Percentiles rank a stretch among this genome's conserved stretches.
Conservation (phyloP, 2,113 vertebrate species). For the Perca flavescens region DNA sequence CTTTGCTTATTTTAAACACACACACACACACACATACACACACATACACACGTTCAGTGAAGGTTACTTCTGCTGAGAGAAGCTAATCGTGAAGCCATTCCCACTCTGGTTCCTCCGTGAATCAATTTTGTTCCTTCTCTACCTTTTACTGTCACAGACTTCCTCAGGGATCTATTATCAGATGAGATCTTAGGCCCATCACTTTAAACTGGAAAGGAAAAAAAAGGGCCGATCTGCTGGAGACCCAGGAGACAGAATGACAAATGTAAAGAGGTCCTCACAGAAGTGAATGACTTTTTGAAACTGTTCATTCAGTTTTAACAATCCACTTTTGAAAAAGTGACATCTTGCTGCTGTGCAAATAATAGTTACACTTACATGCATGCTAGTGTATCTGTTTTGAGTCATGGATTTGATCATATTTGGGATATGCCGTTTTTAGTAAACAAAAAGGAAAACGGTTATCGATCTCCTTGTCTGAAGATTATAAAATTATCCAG, state of each 20-base stretch:
- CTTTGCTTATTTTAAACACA: slow-evolving; percentile 61
- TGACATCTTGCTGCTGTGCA: not conserved
- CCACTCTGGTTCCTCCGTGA: slow-evolving; percentile 18
- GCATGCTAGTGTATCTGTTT: not conserved
- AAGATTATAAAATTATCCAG: not conserved
- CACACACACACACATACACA: slow-evolving; percentile 17
- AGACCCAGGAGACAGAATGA: slow-evolving; percentile 3
- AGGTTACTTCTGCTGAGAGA: slow-evolving; percentile 47
- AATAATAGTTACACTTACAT: not conserved
- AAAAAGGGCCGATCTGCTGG: slow-evolving; percentile 18
- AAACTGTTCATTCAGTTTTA: not conserved
- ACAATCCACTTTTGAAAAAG: not conserved
- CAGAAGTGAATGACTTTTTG: slow-evolving; percentile 17
- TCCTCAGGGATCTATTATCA: slow-evolving; percentile 52
- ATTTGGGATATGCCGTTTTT: not conserved
- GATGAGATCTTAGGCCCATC: slow-evolving; percentile 52
- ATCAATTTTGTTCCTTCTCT: slow-evolving; percentile 35
- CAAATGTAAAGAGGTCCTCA: slow-evolving; percentile 10
- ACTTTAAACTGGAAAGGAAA: slow-evolving; percentile 39
- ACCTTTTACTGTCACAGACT: slow-evolving; percentile 38
- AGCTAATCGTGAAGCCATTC: slow-evolving; percentile 49
- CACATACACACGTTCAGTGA: slow-evolving; percentile 24
- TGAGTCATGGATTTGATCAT: not conserved
- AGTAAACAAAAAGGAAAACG: not conserved
- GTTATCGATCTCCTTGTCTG: not conserved